Percentiles rank a stretch among this genome's conserved stretches.
Conservation (phyloP, 35 echinoderm and acorn worm species). For the Strongylocentrotus purpuratus region DNA sequence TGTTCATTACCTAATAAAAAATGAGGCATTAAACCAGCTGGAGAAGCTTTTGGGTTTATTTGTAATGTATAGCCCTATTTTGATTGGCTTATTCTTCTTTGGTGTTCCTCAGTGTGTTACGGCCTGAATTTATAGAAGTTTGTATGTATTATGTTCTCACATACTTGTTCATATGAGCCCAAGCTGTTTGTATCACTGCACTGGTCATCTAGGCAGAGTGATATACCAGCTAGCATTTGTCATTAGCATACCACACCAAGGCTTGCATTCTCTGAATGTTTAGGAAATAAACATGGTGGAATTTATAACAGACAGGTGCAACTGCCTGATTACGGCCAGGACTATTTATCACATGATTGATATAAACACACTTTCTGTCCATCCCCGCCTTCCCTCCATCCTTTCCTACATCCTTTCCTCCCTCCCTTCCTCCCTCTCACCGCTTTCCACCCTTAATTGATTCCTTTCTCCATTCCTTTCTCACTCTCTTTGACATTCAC, state of each 20-base stretch:
- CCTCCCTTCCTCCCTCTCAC: not conserved
- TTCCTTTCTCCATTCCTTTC: not conserved
- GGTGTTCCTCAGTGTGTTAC: too few species aligned
- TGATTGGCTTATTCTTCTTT: too few species aligned
- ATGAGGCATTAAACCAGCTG: not conserved
- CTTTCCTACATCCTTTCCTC: not conserved
- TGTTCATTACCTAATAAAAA: not conserved
- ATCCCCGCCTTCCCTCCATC: not conserved
- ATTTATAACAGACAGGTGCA: constrained; percentile 23
- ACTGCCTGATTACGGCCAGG: not conserved
- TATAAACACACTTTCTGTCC: not conserved
- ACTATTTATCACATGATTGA: not conserved
- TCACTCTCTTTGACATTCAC: not conserved
- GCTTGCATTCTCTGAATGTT: constrained; percentile 24
- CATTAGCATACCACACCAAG: constrained; percentile 21
- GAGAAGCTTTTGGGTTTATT: not conserved
- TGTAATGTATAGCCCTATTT: too few species aligned
- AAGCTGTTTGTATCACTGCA: not conserved
- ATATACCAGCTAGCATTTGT: not conserved
- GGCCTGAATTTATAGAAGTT: not conserved
- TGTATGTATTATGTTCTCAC: not conserved
- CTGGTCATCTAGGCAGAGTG: not conserved
- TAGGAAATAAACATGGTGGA: constrained; percentile 36
- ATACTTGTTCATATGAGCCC: too few species aligned
- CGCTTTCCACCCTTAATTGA: not conserved